Conservation (phyloP, 2,113 vertebrate genomes). For the Cranoglanis bouderius region DNA sequence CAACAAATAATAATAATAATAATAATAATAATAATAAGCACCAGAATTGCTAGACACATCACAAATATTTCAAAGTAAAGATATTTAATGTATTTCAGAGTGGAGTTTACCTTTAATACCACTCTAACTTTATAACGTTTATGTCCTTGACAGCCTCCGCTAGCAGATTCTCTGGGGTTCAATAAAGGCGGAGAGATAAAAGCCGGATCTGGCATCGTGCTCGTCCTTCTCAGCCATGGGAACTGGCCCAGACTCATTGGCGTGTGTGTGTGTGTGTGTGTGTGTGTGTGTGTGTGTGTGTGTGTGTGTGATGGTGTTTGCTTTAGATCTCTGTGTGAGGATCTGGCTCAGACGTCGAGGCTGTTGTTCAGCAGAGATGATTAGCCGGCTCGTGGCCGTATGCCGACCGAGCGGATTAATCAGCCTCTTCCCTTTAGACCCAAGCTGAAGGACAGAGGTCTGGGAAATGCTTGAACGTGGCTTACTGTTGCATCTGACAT, state of each 20-base stretch:
- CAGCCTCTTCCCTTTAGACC: slow-evolving; percentile 56
- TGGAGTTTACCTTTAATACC: not conserved
- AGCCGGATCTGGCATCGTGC: slow-evolving; percentile 43
- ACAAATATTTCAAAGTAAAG: not conserved
- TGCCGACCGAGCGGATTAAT: slow-evolving; percentile 76
- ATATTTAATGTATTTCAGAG: not conserved
- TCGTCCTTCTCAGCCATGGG: slow-evolving; percentile 42
- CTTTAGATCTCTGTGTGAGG: slow-evolving; percentile 40
- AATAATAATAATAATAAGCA: not conserved
- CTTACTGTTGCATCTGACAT: not conserved
- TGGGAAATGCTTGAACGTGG: not conserved
- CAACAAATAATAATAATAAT: not conserved
- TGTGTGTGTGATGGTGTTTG: slow-evolving; percentile 3
- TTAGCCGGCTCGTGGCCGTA: slow-evolving; percentile 75
- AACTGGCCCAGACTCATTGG: not conserved
- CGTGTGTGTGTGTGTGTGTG: slow-evolving; percentile 11
- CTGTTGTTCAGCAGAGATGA: slow-evolving; percentile 75
- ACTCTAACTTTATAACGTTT: not conserved
- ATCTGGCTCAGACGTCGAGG: slow-evolving; percentile 45
- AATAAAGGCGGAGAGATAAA: slow-evolving; percentile 59
- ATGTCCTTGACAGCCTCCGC: slow-evolving; percentile 57
- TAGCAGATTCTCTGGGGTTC: slow-evolving; percentile 62
- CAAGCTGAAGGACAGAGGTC: slow-evolving; percentile 39
- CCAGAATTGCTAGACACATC: not conserved
- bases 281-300: not conserved